Evolutionary conservation across 2,797 vertebrate genomes (phyloP).

Genomic region (Oceanodroma leucorhoa): DNA sequence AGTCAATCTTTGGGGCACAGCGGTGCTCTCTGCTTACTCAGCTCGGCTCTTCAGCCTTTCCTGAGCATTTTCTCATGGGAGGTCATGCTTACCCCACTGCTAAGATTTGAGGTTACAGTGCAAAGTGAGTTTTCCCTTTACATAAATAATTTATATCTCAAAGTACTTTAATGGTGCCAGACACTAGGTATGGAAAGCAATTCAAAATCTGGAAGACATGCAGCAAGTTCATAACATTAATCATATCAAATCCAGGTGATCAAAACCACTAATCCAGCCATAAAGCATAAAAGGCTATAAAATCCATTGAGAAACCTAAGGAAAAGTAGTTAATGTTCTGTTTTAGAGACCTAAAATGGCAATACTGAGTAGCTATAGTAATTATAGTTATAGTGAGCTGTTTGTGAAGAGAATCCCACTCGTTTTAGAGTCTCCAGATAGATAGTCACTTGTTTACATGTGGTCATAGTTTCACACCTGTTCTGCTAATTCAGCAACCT

Average conservation of each 20-base stretch:
- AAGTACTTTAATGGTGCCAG: not conserved
- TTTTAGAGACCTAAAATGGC: not conserved
- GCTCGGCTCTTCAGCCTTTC: not conserved
- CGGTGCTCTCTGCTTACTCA: not conserved
- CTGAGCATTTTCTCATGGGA: not conserved
- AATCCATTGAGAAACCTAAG: not conserved
- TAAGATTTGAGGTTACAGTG: not conserved
- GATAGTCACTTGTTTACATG: not conserved
- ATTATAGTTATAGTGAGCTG: not conserved
- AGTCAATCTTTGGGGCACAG: not conserved
- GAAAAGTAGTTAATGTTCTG: not conserved
- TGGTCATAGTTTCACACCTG: not conserved
- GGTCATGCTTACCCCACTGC: not conserved
- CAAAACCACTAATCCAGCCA: not conserved
- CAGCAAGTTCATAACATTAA: not conserved
- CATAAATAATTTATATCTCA: not conserved
- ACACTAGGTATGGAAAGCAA: not conserved
- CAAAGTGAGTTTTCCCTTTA: not conserved
- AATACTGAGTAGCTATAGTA: not conserved
- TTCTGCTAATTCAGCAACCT: not conserved
- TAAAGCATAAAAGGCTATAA: not conserved
- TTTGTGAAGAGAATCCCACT: not conserved
- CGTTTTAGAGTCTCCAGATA: not conserved
- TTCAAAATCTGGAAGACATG: not conserved
- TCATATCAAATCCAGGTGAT: not conserved